Evolutionary conservation across 2,888 invertebrate genomes (phyloP).

Genomic region (Troides aeacus): DNA sequence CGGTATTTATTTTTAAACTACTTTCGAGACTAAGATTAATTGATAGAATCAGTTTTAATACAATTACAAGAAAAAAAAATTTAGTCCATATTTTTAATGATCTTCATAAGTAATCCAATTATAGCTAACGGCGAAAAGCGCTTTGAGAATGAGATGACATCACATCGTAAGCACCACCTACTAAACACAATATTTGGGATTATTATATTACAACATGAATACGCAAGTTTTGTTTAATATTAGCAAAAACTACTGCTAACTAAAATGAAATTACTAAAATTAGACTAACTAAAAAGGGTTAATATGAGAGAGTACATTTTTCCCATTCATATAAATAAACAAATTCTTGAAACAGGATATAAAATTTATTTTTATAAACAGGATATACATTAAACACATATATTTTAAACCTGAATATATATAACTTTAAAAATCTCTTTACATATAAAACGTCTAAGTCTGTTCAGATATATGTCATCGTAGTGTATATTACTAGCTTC

Average conservation of each 20-base stretch:
- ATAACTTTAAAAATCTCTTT: no score
- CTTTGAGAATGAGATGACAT: neutral
- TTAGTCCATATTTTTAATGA: neutral
- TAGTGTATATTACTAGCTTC: no score
- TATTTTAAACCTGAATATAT: no score
- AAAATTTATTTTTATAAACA: no score
- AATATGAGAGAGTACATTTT: no score
- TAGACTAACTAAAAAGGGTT: no score
- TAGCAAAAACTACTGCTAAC: neutral
- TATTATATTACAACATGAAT: neutral
- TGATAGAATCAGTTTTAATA: conserved; percentile 33
- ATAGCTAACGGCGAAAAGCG: neutral
- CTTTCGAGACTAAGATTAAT: conserved; percentile 47
- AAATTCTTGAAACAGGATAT: neutral
- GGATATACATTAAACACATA: no score
- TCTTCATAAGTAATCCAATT: neutral
- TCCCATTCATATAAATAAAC: neutral
- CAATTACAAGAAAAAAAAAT: neutral
- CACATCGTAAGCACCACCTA: neutral
- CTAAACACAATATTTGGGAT: neutral
- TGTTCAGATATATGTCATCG: no score
- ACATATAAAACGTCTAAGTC: no score
- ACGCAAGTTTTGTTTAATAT: neutral
- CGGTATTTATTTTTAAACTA: conserved; percentile 42
- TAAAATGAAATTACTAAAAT: no score